Percentiles rank a stretch among this genome's conserved stretches.
Conservation (phyloP, 2,113 vertebrate species). For the Callorhinus ursinus region DNA sequence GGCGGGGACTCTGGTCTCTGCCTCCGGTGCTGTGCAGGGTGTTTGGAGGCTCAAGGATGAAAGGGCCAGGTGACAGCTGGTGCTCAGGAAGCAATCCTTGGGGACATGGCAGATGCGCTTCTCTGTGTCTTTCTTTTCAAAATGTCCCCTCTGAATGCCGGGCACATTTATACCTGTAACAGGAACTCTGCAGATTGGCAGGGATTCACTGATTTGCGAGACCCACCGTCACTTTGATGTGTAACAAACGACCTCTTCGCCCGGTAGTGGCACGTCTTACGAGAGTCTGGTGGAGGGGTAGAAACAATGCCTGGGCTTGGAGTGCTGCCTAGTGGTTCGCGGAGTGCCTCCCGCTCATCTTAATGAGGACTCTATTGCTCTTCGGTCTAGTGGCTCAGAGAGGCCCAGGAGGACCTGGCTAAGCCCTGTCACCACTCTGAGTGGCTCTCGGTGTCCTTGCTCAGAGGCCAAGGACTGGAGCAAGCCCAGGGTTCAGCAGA, state of each 20-base stretch:
- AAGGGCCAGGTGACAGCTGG: not conserved
- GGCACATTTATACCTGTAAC: not conserved
- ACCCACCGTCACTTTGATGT: not conserved
- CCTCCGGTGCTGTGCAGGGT: not conserved
- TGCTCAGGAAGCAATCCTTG: no score
- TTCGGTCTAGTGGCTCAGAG: not conserved
- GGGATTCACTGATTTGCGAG: accelerated
- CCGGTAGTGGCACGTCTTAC: not conserved
- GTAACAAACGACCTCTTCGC: not conserved
- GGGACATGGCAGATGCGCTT: not conserved
- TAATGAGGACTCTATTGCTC: not conserved
- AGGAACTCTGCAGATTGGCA: not conserved
- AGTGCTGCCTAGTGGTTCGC: not conserved
- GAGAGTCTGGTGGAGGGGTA: not conserved
- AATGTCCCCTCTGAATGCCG: not conserved
- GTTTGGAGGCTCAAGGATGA: not conserved
- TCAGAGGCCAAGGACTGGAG: not conserved
- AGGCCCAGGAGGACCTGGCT: not conserved
- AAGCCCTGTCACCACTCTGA: not conserved
- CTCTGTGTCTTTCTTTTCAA: not conserved
- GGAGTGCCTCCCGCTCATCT: not conserved
- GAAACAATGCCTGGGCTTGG: not conserved
- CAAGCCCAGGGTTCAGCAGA: not conserved
- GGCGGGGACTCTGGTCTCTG: not conserved
- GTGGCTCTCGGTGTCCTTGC: not conserved